Base-by-base conservation (phyloP, 2,113 vertebrate species). In the Perognathus longimembris region DNA sequence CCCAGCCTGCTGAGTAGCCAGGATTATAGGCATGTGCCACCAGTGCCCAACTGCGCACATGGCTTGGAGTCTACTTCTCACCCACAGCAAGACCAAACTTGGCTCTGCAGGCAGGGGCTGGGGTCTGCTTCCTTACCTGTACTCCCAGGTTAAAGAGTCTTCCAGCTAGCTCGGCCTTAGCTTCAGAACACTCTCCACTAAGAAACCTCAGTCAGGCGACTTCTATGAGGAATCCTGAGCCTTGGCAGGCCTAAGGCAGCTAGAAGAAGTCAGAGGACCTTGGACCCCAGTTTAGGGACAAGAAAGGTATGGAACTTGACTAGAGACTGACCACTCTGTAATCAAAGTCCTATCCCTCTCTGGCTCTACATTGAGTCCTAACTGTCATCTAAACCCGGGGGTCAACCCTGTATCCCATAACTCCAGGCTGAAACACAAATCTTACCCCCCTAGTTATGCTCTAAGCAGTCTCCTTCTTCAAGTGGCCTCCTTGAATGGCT, bases 381-480 rank as follows among this genome's bases (percentile, higher is more conserved):
- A 26, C 61, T 80, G 7, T 28, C 21, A 45, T 30, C 57, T 61
- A 76, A 87, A 34, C 36, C 30, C 21, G 3, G 73, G 4, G 32
- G n/a, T 70, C 78, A 87, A 36, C 10, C n/a, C 10, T 22, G 2
- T 21, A 74, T 59, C 34, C 50, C 57, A 7, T 30, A 61, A 69
- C 66, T n/a, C 80, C 38, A 30, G 32, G 45, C 64, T 26, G 24
- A 54, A 87, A 63, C 22, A 32, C 32, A 8, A 24, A 34, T 61
- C 36, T 20, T 38, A 22, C 21, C 36, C 21, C 36, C 50, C 61
- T 21, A 63, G 22, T 50, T 45, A 22, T 3, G 3, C 5, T 64
- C 69, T 30, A 28, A 57, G 87, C 3, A 79, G 66, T 67, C 67
- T 89, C 90, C 21, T 80, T 73, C 88, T 91, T 54, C 50, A 34